Percentiles rank a stretch among this genome's conserved stretches.
Conservation (phyloP, 1,140 invertebrate genomes). For the Lineus longissimus region DNA sequence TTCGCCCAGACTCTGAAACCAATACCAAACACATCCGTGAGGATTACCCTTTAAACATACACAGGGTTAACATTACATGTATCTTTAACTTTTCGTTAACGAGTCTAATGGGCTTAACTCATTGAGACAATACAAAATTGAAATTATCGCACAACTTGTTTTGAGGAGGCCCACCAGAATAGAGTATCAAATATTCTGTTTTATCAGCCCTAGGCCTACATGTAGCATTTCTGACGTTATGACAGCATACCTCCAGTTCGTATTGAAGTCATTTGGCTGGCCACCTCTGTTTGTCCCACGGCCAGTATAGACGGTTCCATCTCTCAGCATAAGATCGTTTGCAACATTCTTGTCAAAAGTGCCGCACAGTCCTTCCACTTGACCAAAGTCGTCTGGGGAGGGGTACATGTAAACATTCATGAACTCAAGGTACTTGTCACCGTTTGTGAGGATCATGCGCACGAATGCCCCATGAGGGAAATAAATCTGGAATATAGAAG, state of each 20-base stretch:
- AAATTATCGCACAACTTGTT: too few relatives aligned
- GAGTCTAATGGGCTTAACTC: too few relatives aligned
- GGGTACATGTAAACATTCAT: conserved; percentile 20
- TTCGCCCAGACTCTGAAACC: background rate
- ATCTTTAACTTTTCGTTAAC: too few relatives aligned
- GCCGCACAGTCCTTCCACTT: conserved; percentile 19
- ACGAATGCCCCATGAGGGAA: conserved; percentile 16
- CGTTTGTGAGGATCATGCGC: conserved; percentile 3
- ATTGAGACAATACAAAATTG: too few relatives aligned
- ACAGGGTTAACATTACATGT: too few relatives aligned
- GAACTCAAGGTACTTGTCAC: background rate
- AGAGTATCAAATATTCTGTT: too few relatives aligned
- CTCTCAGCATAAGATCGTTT: conserved; percentile 11
- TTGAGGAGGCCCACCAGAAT: too few relatives aligned
- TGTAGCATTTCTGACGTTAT: too few relatives aligned
- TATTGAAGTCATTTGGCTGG: conserved; percentile 1
- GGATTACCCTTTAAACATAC: too few relatives aligned
- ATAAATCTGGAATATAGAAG: conserved; percentile 9
- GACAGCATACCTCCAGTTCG: conserved; percentile 2
- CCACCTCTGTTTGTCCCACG: background rate
- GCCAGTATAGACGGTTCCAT: conserved; percentile 7
- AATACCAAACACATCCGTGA: background rate
- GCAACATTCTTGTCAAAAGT: conserved; percentile 9
- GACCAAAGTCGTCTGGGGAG: conserved; percentile 11
- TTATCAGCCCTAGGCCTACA: too few relatives aligned